Conservation (phyloP, 30 jellyfish, hydroid and myxozoan species). For the Aurelia aurita complex sp. Pacific region DNA sequence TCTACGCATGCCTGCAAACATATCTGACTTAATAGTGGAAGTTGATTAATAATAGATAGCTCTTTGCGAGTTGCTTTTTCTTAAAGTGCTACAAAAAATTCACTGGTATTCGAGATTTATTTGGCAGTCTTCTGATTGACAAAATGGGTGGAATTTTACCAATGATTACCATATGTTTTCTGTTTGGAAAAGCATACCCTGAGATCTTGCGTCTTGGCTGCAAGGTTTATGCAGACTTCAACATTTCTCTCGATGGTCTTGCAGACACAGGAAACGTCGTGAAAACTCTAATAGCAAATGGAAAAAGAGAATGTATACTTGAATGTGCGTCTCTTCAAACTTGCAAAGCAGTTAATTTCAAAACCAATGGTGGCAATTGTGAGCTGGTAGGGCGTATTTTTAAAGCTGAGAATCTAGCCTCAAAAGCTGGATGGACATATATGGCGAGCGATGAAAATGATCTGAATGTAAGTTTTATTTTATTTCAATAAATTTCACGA, state of each 20-base stretch:
- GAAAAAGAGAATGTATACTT: constrained; percentile 21
- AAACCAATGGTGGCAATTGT: constrained; percentile 8
- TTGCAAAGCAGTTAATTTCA: constrained; percentile 21
- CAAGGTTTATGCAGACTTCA: constrained; percentile 10
- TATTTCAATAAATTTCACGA: background rate
- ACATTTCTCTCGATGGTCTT: background rate
- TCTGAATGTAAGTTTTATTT: background rate
- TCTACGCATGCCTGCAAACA: too few species aligned
- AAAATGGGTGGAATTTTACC: too few species aligned
- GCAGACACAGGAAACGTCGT: constrained; percentile 1
- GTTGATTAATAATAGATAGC: too few species aligned
- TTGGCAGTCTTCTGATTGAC: too few species aligned
- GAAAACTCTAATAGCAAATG: constrained; percentile 3
- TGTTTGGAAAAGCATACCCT: background rate
- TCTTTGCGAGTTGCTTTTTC: too few species aligned
- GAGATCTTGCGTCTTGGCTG: constrained; percentile 11
- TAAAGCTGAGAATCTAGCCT: background rate
- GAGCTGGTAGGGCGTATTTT: constrained; percentile 22
- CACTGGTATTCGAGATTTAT: too few species aligned
- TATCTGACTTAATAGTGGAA: too few species aligned
- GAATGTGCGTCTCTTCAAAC: constrained; percentile 3
- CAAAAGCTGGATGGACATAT: constrained; percentile 19
- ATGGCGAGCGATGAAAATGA: constrained; percentile 8
- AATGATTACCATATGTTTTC: too few species aligned
- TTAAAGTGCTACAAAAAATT: too few species aligned